A percentile compares a stretch with the other conserved stretches of the same genome.
Evolutionary conservation across 2,888 invertebrate genomes (phyloP).

Genomic region (Chouioia cunea): DNA sequence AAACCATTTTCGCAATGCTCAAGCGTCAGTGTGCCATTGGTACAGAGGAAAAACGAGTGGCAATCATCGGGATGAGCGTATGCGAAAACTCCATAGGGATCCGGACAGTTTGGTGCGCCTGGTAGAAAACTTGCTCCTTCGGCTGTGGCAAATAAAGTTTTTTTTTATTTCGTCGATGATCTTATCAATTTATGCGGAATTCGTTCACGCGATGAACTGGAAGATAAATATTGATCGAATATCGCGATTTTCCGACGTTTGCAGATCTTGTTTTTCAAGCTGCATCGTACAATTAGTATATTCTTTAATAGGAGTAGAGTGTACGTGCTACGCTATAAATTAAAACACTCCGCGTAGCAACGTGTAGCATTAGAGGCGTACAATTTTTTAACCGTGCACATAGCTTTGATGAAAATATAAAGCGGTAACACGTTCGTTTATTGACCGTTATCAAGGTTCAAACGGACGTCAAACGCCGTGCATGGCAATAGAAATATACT

Average conservation of each 20-base stretch:
- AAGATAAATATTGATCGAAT: too few relatives aligned
- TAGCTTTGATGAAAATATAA: not conserved
- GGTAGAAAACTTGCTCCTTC: slow-evolving; percentile 9
- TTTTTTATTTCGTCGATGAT: not conserved
- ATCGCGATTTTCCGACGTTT: too few relatives aligned
- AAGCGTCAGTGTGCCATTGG: slow-evolving; percentile 89
- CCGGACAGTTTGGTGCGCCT: slow-evolving; percentile 81
- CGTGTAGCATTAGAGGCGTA: too few relatives aligned
- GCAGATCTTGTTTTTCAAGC: too few relatives aligned
- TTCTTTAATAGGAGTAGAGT: too few relatives aligned
- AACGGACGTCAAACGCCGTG: too few relatives aligned
- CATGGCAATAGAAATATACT: too few relatives aligned
- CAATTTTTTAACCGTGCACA: too few relatives aligned
- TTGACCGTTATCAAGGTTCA: not conserved
- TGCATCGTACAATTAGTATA: too few relatives aligned
- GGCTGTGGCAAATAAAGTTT: slow-evolving; percentile 13
- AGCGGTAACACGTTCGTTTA: not conserved
- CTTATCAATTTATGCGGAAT: too few relatives aligned
- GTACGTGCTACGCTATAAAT: too few relatives aligned
- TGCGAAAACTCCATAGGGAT: slow-evolving; percentile 83
- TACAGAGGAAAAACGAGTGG: slow-evolving; percentile 91
- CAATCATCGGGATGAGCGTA: slow-evolving; percentile 91
- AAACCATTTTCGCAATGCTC: slow-evolving; percentile 94
- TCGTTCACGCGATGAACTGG: not conserved
- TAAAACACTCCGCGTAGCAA: too few relatives aligned